These are phyloP conservation scores for Drosophila monieri DNA, from an alignment of 2,888 invertebrate genomes.

Conservation along the genomic window DNA sequence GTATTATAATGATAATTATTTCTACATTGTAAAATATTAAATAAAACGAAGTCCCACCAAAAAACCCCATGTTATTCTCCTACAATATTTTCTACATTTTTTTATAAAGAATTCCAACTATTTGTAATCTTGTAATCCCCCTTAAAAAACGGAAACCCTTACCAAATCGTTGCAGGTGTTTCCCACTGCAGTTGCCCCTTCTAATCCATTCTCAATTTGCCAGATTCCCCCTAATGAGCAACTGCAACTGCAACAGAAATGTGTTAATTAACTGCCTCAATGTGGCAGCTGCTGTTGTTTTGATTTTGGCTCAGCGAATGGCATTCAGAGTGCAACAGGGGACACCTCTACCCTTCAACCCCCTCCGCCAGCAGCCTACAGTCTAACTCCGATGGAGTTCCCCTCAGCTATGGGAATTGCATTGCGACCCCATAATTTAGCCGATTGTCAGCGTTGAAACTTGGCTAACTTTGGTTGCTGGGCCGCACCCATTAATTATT, in stretches of 20 bases:
- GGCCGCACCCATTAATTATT: conserved; percentile 78
- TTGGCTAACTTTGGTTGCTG: conserved; percentile 49
- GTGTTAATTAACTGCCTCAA: conserved; percentile 64
- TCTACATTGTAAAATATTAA: too few species aligned
- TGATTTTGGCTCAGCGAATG: conserved; percentile 46
- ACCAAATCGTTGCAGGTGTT: conserved; percentile 9
- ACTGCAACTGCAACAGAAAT: conserved; percentile 32
- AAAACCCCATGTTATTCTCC: neutral
- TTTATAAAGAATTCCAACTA: neutral
- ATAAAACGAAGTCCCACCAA: too few species aligned
- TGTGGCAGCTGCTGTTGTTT: conserved; percentile 59
- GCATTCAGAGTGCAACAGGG: conserved; percentile 36
- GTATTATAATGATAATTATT: too few species aligned
- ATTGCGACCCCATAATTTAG: conserved; percentile 69
- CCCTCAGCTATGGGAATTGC: conserved; percentile 30
- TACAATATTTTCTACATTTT: neutral
- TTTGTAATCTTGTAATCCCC: neutral
- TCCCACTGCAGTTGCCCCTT: neutral
- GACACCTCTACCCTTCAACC: conserved; percentile 10
- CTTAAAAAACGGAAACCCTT: neutral
- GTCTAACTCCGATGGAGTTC: conserved; percentile 3
- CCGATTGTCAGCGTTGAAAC: conserved; percentile 63
- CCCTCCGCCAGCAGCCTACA: neutral
- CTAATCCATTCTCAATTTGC: conserved; percentile 26
- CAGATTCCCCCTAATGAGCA: conserved; percentile 35